Percentiles rank a stretch among this genome's conserved stretches.
Evolutionary conservation across 2,113 vertebrate genomes (phyloP).

Genomic region (Ariopsis seemanni): DNA sequence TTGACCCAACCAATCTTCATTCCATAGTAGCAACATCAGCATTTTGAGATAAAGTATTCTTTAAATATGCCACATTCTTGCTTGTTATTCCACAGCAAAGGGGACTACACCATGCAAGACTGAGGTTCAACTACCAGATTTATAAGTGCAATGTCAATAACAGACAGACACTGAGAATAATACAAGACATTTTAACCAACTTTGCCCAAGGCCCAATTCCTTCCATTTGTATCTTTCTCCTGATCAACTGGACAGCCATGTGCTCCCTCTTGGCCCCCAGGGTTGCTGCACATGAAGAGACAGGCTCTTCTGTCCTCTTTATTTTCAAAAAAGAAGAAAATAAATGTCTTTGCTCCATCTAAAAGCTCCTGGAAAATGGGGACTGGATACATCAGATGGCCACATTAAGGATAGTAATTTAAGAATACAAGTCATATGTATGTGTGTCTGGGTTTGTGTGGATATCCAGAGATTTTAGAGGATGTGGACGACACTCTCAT

Average conservation of each 20-base stretch:
- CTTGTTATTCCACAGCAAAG: background rate
- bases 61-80: background rate
- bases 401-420: constrained; percentile 62
- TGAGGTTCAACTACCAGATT: background rate
- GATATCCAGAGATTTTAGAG: background rate
- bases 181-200: constrained; percentile 22
- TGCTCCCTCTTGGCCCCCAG: constrained; percentile 55
- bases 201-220: constrained; percentile 57
- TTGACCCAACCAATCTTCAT: background rate
- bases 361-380: constrained; percentile 67
- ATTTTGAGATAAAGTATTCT: background rate
- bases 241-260: constrained; percentile 65
- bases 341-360: constrained; percentile 63
- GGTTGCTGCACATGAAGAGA: constrained; percentile 44
- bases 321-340: constrained; percentile 54
- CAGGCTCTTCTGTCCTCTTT: constrained; percentile 14
- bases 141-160: background rate
- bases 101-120: background rate
- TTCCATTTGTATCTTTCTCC: constrained; percentile 43
- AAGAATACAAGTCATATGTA: constrained; percentile 58
- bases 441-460: background rate
- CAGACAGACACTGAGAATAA: background rate
- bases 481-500: background rate
- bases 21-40: background rate
- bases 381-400: constrained; percentile 66